phyloP scores from a whole-genome alignment of 1,140 invertebrate species.

The Bathynomus jamesi region DNA sequence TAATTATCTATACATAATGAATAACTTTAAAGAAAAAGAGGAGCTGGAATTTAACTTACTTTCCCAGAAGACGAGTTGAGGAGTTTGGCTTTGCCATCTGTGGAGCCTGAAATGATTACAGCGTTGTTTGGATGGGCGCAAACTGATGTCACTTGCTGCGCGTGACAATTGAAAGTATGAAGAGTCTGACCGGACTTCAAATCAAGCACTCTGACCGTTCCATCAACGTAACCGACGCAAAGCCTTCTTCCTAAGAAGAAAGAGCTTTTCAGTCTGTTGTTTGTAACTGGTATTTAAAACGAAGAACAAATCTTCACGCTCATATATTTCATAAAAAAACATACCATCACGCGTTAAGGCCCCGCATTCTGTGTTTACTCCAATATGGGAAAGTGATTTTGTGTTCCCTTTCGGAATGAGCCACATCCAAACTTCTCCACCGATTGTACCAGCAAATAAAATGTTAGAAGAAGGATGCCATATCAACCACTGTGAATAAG shows the following conservation, averaged over 20 bases:
- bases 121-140: neutral
- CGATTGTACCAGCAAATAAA: slow-evolving; percentile 8
- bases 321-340: no score
- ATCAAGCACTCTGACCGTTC: neutral
- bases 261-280: no score
- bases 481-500: slow-evolving; percentile 15
- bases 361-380: slow-evolving; percentile 8
- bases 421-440: slow-evolving; percentile 19
- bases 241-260: neutral
- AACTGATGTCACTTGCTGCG: neutral
- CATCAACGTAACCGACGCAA: neutral
- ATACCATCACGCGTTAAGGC: slow-evolving; percentile 9
- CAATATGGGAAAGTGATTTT: slow-evolving; percentile 1
- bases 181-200: neutral
- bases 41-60: neutral
- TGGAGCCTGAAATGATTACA: neutral
- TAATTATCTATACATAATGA: no score
- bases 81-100: neutral
- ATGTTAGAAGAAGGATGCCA: slow-evolving; percentile 12
- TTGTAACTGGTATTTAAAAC: no score
- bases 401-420: slow-evolving; percentile 11
- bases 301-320: no score
- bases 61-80: neutral
- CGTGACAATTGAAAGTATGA: neutral
- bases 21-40: neutral